A percentile compares a stretch with the other conserved stretches of the same genome.
phyloP scores from a whole-genome alignment of 2,797 vertebrate species.

The Caiman crocodilus region DNA sequence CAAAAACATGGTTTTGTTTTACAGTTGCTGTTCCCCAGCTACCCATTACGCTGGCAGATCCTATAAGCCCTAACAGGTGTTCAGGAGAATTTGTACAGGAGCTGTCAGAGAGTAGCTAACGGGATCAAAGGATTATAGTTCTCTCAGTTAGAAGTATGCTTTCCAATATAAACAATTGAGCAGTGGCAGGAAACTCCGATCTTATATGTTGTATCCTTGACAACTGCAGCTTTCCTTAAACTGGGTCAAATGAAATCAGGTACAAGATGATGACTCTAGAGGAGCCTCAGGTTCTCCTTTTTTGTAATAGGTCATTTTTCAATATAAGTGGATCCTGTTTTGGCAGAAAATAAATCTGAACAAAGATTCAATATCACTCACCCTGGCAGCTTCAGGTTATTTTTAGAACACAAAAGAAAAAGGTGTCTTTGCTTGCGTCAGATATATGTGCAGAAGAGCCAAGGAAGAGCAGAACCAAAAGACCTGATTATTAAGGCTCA shows the following conservation, averaged over 20 bases:
- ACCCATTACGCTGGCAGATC: background rate
- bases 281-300: background rate
- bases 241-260: background rate
- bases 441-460: background rate
- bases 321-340: background rate
- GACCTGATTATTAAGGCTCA: background rate
- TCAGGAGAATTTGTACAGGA: background rate
- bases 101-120: background rate
- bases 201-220: background rate
- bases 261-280: background rate
- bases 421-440: background rate
- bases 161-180: background rate
- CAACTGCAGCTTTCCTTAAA: background rate
- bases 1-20: background rate
- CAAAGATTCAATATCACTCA: background rate
- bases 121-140: background rate
- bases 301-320: background rate
- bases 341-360: background rate
- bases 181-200: background rate
- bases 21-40: background rate
- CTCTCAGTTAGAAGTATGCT: background rate
- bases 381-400: conserved; percentile 22
- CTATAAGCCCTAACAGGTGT: background rate
- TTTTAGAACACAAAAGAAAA: conserved; percentile 35
- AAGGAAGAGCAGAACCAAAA: background rate